Base-by-base conservation (phyloP, 2,797 vertebrate species). In the Alosa sapidissima region DNA sequence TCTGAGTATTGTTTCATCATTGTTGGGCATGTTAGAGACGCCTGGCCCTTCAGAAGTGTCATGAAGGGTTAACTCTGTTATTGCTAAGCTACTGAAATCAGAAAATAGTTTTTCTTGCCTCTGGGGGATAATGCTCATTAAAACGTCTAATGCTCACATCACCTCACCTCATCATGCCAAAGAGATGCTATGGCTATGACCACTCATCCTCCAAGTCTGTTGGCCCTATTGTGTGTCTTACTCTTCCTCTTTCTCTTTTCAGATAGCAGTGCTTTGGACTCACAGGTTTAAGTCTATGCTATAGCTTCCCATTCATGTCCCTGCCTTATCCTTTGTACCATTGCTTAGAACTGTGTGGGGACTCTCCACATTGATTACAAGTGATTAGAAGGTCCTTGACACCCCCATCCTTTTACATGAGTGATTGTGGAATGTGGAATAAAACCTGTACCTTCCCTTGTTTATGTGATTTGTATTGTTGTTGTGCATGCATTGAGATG, bases 201-300 rank as follows among this genome's bases (percentile, higher is more conserved):
- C 5, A 51, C 49, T 10, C 49, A 58, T n/a, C 16, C 55, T n/a
- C 1, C 55, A 21, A 58, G 21, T 21, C 21, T 62, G 58, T 24
- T 62, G n/a, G n/a, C n/a, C 21, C 98, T 96, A 97, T 91, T 84
- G 89, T 41, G 93, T 89, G 90, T 90, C 88, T 89, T 94, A 88
- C 94, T 96, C 95, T 94, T 93, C 92, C 91, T 93, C 91, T 96
- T 96, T 96, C 96, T 92, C 86, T 91, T 97, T 97, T 94, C 98
- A 99, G 98, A 98, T 93, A 97, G 93, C 97, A 94, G 90, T 96
- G 96, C 96, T 97, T 94, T 98, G 98, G 98, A 99, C 92, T 94
- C 97, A 96, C 97, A 99, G 98, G 98, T 99, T 97, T 91, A 91
- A 95, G 91, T 96, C 68, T 75, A 75, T 95, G 89, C 88, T 94